phyloP scores from a whole-genome alignment of 1,140 invertebrate species.

The Carcinoscorpius rotundicauda region DNA sequence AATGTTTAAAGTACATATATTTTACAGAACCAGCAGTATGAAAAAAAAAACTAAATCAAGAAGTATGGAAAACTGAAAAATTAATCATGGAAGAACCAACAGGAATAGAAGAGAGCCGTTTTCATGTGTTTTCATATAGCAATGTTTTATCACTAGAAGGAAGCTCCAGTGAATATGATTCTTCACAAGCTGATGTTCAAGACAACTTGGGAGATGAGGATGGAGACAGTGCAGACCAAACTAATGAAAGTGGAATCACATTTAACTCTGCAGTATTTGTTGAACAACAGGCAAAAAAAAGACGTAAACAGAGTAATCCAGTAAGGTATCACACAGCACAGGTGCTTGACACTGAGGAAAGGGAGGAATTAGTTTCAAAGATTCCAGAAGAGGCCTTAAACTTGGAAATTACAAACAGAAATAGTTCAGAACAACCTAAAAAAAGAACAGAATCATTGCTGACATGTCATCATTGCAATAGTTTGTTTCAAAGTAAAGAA shows the following conservation, averaged over 20 bases:
- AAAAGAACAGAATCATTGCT: slow-evolving; percentile 8
- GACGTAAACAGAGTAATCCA: slow-evolving; percentile 33
- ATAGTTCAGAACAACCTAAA: neutral
- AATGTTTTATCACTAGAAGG: neutral
- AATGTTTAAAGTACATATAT: too few species aligned
- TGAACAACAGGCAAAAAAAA: slow-evolving; percentile 28
- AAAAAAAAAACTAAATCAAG: too few species aligned
- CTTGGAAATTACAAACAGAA: slow-evolving; percentile 8
- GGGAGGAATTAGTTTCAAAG: slow-evolving; percentile 9
- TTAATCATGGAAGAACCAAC: too few species aligned
- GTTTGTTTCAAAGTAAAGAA: slow-evolving; percentile 24
- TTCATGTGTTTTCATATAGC: too few species aligned
- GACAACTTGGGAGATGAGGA: slow-evolving; percentile 16
- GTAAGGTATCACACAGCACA: slow-evolving; percentile 22
- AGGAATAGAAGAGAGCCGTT: too few species aligned
- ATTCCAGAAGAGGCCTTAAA: slow-evolving; percentile 11
- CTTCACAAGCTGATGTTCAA: slow-evolving; percentile 6
- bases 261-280: slow-evolving; percentile 16
- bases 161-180: slow-evolving; percentile 7
- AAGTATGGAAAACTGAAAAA: too few species aligned
- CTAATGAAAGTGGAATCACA: slow-evolving; percentile 14
- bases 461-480: slow-evolving; percentile 25
- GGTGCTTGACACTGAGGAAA: slow-evolving; percentile 11
- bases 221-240: slow-evolving; percentile 6
- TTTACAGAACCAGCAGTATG: too few species aligned